Conservation (phyloP, 2,113 vertebrate species). For the Bettongia penicillata region DNA sequence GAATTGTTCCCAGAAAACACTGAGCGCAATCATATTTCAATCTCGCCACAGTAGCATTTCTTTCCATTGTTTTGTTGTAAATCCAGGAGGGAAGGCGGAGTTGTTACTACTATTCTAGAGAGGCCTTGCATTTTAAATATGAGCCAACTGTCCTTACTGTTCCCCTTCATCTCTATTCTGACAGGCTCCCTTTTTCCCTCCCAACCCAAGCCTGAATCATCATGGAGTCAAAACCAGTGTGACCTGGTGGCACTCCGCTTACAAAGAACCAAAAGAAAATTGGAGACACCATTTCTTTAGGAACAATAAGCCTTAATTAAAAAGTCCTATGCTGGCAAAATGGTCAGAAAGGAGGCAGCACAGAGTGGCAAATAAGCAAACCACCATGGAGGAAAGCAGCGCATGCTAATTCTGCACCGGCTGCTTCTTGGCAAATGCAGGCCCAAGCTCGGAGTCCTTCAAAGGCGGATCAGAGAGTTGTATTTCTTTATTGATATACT, state of each 20-base stretch:
- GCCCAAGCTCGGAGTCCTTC: not conserved
- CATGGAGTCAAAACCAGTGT: slow-evolving; percentile 18
- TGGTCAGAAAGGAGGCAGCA: slow-evolving; percentile 59
- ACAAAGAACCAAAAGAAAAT: slow-evolving; percentile 33
- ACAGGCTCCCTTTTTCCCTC: not conserved
- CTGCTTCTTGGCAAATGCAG: not conserved
- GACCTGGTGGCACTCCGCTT: not conserved
- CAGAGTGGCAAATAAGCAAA: slow-evolving; percentile 58
- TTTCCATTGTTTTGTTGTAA: not conserved
- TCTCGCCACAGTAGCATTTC: not conserved
- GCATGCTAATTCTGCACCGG: not conserved
- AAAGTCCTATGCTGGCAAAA: slow-evolving; percentile 61
- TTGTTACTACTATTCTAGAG: not conserved
- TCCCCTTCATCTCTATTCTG: not conserved
- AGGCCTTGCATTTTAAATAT: not conserved
- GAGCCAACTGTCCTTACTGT: not conserved
- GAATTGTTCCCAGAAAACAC: not conserved
- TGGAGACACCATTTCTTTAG: not conserved
- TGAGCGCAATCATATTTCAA: not conserved
- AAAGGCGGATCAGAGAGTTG: not conserved
- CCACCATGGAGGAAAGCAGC: slow-evolving; percentile 23
- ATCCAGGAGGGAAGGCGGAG: not conserved
- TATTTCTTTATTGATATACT: not conserved
- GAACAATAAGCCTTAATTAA: slow-evolving; percentile 31
- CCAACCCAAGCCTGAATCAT: slow-evolving; percentile 25